Base-by-base conservation (phyloP, 2,888 invertebrate genomes). In the Hemaris fuciformis region DNA sequence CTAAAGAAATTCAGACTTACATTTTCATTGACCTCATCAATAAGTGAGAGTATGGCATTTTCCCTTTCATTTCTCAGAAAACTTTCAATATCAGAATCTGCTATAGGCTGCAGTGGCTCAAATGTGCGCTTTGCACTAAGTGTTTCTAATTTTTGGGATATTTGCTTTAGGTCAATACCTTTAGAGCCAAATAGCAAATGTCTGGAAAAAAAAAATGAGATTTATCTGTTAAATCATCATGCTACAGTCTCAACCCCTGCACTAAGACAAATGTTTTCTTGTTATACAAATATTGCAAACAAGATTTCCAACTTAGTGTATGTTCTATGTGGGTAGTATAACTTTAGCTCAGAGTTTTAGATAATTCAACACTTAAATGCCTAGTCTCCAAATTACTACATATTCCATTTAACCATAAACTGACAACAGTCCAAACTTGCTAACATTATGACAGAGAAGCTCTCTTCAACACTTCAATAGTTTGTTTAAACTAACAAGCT, bases 111-210 rank as follows among this genome's bases (percentile, higher is more conserved):
- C 22, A 98, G 91, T 0, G 98, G 97, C 83, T 97, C 97, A 75
- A 97, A 96, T n/a, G 97, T 96, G 61, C 95, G 94, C 65, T 97
- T 95, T 6, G 98, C 95, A 82, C 96, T 98, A 1, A 99, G 93
- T 0, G 96, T 95, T 85, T 98, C 98, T 27, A 99, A 91, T 78
- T 98, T 98, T 76, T 98, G 97, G 3, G 97, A 96, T 70, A 99
- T 96, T 89, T 97, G 97, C n/a, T 98, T 97, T 57, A 99, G 91
- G 89, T 99, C 99, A 71, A 98, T 96, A 3, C 99, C 99, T 88
- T 97, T 96, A 0, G 98, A 96, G 0, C 98, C 98, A 71, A 99
- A 94, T 61, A 99, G 87, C 45, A 98, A 94, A 74, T 98, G 97
- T 0, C 98, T 98, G 83, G 10, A 88, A 80, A 53, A 59, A 64